A percentile compares a stretch with the other conserved stretches of the same genome.
These are phyloP conservation scores for Caenorhabditis sp. DNA, from an alignment of 2,888 invertebrate genomes.

Conservation along the genomic window DNA sequence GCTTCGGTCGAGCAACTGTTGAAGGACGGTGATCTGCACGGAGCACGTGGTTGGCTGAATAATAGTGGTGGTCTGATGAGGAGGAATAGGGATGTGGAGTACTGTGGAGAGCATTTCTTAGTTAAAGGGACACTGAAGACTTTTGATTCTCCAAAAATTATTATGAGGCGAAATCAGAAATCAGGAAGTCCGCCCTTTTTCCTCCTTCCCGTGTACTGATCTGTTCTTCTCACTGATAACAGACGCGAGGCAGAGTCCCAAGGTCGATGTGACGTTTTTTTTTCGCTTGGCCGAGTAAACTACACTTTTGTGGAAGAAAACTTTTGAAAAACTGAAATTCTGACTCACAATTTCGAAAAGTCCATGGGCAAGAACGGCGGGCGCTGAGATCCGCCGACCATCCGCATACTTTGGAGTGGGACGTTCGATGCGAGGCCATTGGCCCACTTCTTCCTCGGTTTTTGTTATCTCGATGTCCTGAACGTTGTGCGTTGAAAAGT, in stretches of 20 bases:
- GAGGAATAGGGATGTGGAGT: slow-evolving; percentile 27
- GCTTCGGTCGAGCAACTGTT: slow-evolving; percentile 58
- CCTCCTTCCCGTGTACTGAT: slow-evolving; percentile 1
- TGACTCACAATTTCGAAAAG: slow-evolving; percentile 65
- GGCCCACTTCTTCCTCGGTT: slow-evolving; percentile 26
- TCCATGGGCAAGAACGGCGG: slow-evolving; percentile 74
- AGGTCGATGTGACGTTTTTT: slow-evolving; percentile 58
- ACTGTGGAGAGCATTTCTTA: slow-evolving; percentile 38
- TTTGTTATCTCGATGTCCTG: slow-evolving; percentile 52
- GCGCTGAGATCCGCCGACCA: slow-evolving; percentile 77
- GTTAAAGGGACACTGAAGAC: too few species aligned
- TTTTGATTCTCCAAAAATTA: not conserved
- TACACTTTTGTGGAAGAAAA: too few species aligned
- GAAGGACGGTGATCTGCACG: slow-evolving; percentile 65
- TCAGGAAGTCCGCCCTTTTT: slow-evolving; percentile 25
- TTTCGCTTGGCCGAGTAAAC: slow-evolving; percentile 29
- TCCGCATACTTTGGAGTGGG: slow-evolving; percentile 74
- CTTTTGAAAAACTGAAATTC: too few species aligned
- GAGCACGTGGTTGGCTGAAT: slow-evolving; percentile 68
- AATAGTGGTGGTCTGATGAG: not conserved
- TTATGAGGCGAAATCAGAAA: not conserved
- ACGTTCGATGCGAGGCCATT: slow-evolving; percentile 67
- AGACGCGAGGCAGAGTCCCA: slow-evolving; percentile 38
- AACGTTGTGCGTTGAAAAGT: too few species aligned
- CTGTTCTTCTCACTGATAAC: slow-evolving; percentile 33